Evolutionary conservation across 2,888 invertebrate genomes (phyloP).

Genomic region (Drosophila prolongata): DNA sequence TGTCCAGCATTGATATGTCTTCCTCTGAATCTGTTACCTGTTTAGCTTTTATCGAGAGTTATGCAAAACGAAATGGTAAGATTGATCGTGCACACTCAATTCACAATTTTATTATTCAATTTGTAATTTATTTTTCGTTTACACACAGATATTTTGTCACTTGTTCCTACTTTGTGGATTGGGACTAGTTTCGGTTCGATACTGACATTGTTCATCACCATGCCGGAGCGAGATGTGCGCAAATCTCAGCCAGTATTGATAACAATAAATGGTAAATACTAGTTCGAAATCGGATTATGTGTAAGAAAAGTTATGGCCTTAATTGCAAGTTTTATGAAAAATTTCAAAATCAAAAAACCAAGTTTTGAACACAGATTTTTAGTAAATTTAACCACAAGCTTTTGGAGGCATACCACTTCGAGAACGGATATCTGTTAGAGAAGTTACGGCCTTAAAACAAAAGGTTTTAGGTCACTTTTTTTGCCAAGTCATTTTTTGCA

Average conservation of each 20-base stretch:
- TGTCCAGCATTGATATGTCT: conserved; percentile 99
- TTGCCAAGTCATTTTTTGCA: too few species aligned
- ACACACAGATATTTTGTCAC: conserved; percentile 91
- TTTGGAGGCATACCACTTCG: too few species aligned
- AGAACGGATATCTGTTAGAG: too few species aligned
- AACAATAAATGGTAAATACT: conserved; percentile 90
- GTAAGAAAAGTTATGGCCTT: too few species aligned
- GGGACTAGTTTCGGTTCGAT: conserved; percentile 99
- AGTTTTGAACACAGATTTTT: too few species aligned
- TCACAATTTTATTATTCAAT: not conserved
- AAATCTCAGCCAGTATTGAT: conserved; percentile 94
- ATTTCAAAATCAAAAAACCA: too few species aligned
- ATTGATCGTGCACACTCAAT: conserved; percentile 23
- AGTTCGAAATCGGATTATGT: too few species aligned
- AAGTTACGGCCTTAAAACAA: too few species aligned
- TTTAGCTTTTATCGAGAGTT: conserved; percentile 97
- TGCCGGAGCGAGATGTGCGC: conserved; percentile 91
- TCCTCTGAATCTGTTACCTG: conserved; percentile 97
- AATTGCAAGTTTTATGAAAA: too few species aligned
- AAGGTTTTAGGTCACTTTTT: too few species aligned
- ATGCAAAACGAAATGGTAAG: conserved; percentile 96
- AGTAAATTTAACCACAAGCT: too few species aligned
- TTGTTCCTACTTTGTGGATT: conserved; percentile 97
- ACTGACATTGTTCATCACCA: conserved; percentile 94
- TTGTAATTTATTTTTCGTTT: not conserved